A percentile compares a stretch with the other conserved stretches of the same genome.
Conservation (phyloP, 2,888 invertebrate genomes). For the Mythimna albipuncta region DNA sequence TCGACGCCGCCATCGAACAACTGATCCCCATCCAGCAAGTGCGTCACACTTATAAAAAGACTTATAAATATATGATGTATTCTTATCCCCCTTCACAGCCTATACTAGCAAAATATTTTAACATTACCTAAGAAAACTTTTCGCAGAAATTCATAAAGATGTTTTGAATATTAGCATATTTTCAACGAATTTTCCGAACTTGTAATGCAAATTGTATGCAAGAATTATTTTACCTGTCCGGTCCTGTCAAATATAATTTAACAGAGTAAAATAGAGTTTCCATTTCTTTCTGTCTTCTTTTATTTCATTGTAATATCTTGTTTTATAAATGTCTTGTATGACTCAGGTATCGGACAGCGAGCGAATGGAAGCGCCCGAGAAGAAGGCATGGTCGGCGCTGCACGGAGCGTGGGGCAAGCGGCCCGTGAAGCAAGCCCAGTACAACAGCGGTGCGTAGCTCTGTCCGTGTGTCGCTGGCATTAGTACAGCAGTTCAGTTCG, state of each 20-base stretch:
- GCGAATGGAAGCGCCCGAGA: constrained; percentile 85
- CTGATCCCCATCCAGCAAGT: constrained; percentile 81
- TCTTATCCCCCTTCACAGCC: constrained; percentile 19
- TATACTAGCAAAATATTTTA: constrained; percentile 44
- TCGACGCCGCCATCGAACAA: constrained; percentile 81
- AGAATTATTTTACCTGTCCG: constrained; percentile 38
- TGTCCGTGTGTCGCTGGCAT: background rate
- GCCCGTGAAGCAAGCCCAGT: constrained; percentile 85
- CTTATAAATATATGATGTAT: background rate
- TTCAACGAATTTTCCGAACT: constrained; percentile 34
- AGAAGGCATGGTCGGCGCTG: constrained; percentile 93
- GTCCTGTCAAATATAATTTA: background rate
- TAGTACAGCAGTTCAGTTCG: background rate
- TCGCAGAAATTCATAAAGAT: constrained; percentile 19
- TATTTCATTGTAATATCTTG: background rate
- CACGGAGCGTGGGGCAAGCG: constrained; percentile 95
- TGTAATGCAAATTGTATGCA: constrained; percentile 52
- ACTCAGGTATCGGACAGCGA: constrained; percentile 65
- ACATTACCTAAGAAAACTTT: constrained; percentile 40
- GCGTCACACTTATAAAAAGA: background rate
- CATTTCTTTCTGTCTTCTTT: background rate
- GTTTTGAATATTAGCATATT: constrained; percentile 52
- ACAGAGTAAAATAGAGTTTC: background rate
- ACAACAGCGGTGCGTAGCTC: constrained; percentile 78
- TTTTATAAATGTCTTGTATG: constrained; percentile 4